Conservation (phyloP, 2,888 invertebrate species). For the Eupsilia transversa region DNA sequence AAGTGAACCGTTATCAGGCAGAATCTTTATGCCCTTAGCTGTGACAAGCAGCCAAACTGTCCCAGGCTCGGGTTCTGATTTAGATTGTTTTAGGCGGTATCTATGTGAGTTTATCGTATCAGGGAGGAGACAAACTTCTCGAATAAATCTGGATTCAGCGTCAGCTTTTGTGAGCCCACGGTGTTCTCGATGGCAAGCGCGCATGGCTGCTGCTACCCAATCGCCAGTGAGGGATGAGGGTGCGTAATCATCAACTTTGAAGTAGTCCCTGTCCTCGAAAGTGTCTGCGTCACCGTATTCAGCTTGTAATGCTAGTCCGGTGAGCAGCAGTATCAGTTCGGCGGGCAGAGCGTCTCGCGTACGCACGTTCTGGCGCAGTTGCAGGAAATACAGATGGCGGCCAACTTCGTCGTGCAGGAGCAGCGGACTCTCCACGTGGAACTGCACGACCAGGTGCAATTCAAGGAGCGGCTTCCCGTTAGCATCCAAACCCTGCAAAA, state of each 20-base stretch:
- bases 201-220: conserved; percentile 91
- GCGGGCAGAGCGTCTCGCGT: conserved; percentile 91
- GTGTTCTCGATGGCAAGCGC: conserved; percentile 95
- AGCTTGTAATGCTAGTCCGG: conserved; percentile 97
- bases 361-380: conserved; percentile 96
- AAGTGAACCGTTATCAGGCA: conserved; percentile 92
- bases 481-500: conserved; percentile 95
- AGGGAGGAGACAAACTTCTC: conserved; percentile 95
- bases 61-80: conserved; percentile 94
- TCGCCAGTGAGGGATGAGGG: conserved; percentile 92
- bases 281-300: conserved; percentile 95
- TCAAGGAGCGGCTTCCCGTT: conserved; percentile 97
- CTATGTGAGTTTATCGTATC: conserved; percentile 97
- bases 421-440: conserved; percentile 97
- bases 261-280: conserved; percentile 88
- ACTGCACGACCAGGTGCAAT: conserved; percentile 97
- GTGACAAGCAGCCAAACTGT: conserved; percentile 97
- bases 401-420: conserved; percentile 97
- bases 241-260: conserved; percentile 96
- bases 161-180: conserved; percentile 94
- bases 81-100: conserved; percentile 95
- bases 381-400: conserved; percentile 98
- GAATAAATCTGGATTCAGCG: conserved; percentile 96
- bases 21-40: conserved; percentile 97
- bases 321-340: conserved; percentile 94